Evolutionary conservation across 2,888 invertebrate species (phyloP).

Genomic region (Agrochola macilenta): DNA sequence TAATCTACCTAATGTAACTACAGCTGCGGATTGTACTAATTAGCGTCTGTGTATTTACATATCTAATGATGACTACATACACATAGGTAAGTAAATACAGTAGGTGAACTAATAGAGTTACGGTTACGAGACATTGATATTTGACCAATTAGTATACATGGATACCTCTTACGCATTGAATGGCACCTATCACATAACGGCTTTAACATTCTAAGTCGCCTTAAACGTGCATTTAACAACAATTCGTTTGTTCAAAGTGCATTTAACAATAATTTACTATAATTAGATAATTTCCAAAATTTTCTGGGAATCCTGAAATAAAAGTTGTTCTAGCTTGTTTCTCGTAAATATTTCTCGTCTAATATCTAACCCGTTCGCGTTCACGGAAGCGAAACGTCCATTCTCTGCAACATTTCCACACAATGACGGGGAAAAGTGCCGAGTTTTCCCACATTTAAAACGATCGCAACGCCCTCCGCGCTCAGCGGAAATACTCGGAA

Average conservation of each 20-base stretch:
- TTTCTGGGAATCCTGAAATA: not conserved
- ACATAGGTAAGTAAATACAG: conserved; percentile 20
- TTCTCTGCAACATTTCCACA: conserved; percentile 37
- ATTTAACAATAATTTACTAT: not conserved
- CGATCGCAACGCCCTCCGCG: conserved; percentile 77
- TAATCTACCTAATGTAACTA: conserved; percentile 28
- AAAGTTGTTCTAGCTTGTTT: not conserved
- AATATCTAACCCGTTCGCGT: not conserved
- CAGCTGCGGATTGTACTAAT: conserved; percentile 51
- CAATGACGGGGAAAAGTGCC: conserved; percentile 43
- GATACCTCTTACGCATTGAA: not conserved
- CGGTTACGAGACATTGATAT: conserved; percentile 5
- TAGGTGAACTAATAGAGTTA: not conserved
- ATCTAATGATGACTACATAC: conserved; percentile 37
- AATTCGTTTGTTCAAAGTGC: not conserved
- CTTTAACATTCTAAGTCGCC: not conserved
- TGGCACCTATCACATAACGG: not conserved
- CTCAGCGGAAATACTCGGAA: conserved; percentile 71
- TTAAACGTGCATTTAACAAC: not conserved
- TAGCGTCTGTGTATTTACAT: conserved; percentile 61
- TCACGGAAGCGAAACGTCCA: conserved; percentile 39
- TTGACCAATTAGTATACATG: conserved; percentile 19
- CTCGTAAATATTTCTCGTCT: conserved; percentile 29
- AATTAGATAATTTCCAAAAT: too few relatives aligned
- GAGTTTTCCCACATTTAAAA: conserved; percentile 53